A percentile compares a stretch with the other conserved stretches of the same genome.
Evolutionary conservation across 1,140 invertebrate species (phyloP).

Genomic region (Leptinotarsa texana): DNA sequence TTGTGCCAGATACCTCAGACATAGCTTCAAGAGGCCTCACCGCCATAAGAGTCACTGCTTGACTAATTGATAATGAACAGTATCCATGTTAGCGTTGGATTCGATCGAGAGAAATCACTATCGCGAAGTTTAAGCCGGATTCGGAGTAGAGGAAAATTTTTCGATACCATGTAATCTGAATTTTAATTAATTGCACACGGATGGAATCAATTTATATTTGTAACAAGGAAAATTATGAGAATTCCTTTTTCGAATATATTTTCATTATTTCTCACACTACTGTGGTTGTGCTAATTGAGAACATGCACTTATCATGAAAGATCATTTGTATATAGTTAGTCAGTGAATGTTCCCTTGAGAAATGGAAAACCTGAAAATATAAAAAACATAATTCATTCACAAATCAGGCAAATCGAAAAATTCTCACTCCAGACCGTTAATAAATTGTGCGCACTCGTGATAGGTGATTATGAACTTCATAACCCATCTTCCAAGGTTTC

Average conservation of each 20-base stretch:
- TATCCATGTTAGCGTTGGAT: background rate
- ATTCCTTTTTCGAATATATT: no score
- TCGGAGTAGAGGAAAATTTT: no score
- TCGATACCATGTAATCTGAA: no score
- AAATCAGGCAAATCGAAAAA: background rate
- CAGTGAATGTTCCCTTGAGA: background rate
- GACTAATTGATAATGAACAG: background rate
- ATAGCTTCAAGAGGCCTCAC: conserved; percentile 54
- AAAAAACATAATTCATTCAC: no score
- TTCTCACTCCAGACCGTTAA: background rate
- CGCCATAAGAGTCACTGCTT: conserved; percentile 36
- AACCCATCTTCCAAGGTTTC: conserved; percentile 46
- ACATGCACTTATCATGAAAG: background rate
- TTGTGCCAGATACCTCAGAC: conserved; percentile 58
- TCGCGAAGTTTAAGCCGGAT: background rate
- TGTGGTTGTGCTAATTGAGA: no score
- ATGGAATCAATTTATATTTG: no score
- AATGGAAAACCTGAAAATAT: no score
- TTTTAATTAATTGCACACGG: no score
- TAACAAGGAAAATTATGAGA: no score
- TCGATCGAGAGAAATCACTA: background rate
- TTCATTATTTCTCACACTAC: no score
- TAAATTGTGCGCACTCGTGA: background rate
- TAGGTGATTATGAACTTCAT: conserved; percentile 4
- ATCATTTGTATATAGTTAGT: background rate